phyloP scores from a whole-genome alignment of 1,140 invertebrate genomes.

The Tetragonula clypearis region DNA sequence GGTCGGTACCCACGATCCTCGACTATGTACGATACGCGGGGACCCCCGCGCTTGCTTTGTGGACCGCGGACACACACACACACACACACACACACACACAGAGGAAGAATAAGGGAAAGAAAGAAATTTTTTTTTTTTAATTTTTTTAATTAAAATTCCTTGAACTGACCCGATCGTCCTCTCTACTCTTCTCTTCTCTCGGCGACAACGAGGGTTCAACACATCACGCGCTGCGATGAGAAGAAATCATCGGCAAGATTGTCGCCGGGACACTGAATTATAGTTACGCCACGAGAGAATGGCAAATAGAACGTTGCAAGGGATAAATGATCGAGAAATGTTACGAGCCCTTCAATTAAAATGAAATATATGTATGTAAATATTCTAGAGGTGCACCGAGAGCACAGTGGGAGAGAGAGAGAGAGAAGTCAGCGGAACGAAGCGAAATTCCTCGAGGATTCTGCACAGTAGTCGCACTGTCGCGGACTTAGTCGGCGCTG shows the following conservation, averaged over 20 bases:
- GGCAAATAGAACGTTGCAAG: background rate
- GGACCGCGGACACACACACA: conserved; percentile 30
- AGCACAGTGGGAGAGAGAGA: background rate
- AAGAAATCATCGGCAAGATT: background rate
- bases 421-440: background rate
- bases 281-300: background rate
- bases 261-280: background rate
- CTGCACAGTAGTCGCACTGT: conserved; percentile 61
- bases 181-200: conserved; percentile 6
- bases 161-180: conserved; percentile 19
- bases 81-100: conserved; percentile 20
- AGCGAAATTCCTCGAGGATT: conserved; percentile 33
- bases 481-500: conserved; percentile 54
- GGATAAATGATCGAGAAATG: background rate
- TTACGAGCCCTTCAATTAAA: background rate
- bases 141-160: conserved; percentile 1
- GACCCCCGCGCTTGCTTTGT: conserved; percentile 14
- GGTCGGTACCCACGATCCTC: conserved; percentile 40
- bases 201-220: background rate
- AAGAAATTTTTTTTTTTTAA: conserved; percentile 47
- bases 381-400: background rate
- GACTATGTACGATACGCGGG: conserved; percentile 20
- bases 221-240: background rate
- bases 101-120: conserved; percentile 37
- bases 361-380: background rate